A percentile compares a stretch with the other conserved stretches of the same genome.
Evolutionary conservation across 2,888 invertebrate genomes (phyloP).

Genomic region (Rapana venosa): DNA sequence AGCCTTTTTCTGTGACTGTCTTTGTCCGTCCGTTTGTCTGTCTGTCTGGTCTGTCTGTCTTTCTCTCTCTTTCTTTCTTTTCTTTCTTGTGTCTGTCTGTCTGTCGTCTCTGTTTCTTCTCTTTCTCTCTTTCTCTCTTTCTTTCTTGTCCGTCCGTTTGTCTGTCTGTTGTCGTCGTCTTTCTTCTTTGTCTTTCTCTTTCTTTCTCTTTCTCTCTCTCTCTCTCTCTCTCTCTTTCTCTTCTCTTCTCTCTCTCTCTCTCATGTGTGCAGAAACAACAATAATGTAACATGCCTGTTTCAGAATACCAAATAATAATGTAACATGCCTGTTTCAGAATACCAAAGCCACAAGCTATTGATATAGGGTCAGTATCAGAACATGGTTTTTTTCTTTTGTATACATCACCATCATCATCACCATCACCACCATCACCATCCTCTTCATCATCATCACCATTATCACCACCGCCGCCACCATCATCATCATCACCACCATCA

Average conservation of each 20-base stretch:
- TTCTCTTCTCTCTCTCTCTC: not conserved
- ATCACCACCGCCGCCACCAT: too few relatives aligned
- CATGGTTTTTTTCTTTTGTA: too few relatives aligned
- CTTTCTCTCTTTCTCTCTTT: too few relatives aligned
- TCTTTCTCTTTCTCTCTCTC: not conserved
- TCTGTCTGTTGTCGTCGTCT: too few relatives aligned
- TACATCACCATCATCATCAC: too few relatives aligned
- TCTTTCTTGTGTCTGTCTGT: not conserved
- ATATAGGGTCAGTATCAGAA: conserved; percentile 42
- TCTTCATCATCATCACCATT: too few relatives aligned
- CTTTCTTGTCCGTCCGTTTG: too few relatives aligned
- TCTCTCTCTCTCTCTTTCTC: not conserved
- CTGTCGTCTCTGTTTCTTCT: too few relatives aligned
- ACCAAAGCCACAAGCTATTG: conserved; percentile 41
- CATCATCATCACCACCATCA: too few relatives aligned
- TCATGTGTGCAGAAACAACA: too few relatives aligned
- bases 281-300: not conserved
- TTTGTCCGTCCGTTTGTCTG: not conserved
- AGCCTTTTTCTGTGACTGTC: not conserved
- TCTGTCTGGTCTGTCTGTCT: not conserved
- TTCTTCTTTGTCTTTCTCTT: not conserved
- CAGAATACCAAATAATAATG: conserved; percentile 43
- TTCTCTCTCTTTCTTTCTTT: not conserved
- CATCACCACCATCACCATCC: too few relatives aligned
- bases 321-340: conserved; percentile 40